Evolutionary conservation across 2,888 invertebrate species (phyloP).

Genomic region (Drosophila subsilvestris): DNA sequence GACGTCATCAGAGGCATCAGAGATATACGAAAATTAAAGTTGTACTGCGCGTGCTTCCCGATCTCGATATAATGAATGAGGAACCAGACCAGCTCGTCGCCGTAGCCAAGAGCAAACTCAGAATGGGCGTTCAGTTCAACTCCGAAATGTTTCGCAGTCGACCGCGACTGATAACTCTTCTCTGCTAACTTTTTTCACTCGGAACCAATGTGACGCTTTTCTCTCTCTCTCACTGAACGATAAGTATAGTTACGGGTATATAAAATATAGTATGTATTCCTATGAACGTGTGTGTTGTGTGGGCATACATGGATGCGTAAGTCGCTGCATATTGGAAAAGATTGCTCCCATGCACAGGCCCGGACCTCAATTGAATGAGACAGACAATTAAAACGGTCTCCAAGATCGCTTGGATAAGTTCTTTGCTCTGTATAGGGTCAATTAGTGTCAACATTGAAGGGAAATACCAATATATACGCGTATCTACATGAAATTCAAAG

Average conservation of each 20-base stretch:
- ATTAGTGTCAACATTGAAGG: slow-evolving; percentile 14
- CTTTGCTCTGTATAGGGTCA: slow-evolving; percentile 8
- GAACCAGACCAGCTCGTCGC: not conserved
- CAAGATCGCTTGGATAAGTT: slow-evolving; percentile 18
- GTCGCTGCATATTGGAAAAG: slow-evolving; percentile 1
- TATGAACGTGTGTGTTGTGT: not conserved
- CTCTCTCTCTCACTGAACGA: not conserved
- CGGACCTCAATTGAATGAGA: slow-evolving; percentile 25
- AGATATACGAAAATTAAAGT: not conserved
- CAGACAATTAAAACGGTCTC: slow-evolving; percentile 32
- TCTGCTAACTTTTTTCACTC: slow-evolving; percentile 1
- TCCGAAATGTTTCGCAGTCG: not conserved
- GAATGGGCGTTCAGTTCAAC: slow-evolving; percentile 1
- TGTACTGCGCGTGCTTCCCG: not conserved
- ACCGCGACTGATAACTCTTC: not conserved
- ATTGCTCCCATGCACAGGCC: not conserved
- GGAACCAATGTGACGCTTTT: slow-evolving; percentile 1
- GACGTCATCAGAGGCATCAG: not conserved
- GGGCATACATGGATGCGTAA: not conserved
- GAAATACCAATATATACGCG: not conserved
- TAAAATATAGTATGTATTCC: not conserved
- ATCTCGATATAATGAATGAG: not conserved
- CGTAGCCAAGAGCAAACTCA: not conserved
- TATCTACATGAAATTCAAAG: not conserved
- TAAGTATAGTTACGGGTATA: not conserved